Percentiles rank a stretch among this genome's conserved stretches.
Conservation (phyloP, 2,888 invertebrate species). For the Drosophila pseudotakahashii region DNA sequence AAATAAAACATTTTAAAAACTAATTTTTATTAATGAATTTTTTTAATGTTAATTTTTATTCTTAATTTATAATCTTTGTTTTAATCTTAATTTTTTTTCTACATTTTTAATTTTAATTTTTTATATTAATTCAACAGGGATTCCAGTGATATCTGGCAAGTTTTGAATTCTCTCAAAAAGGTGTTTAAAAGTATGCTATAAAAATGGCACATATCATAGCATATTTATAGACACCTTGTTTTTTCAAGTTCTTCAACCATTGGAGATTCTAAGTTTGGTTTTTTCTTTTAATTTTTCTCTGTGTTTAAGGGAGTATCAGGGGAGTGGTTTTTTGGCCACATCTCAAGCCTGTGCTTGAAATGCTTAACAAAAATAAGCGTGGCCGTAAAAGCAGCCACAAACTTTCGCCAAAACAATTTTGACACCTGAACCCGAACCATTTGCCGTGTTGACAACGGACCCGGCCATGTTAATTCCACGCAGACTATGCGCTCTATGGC, state of each 20-base stretch:
- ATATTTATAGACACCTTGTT: too few relatives aligned
- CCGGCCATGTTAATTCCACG: slow-evolving; percentile 44
- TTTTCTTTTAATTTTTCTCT: neutral
- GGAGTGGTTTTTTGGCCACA: slow-evolving; percentile 8
- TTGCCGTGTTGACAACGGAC: slow-evolving; percentile 71
- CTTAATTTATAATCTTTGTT: too few relatives aligned
- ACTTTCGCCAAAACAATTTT: slow-evolving; percentile 70
- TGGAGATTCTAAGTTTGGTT: too few relatives aligned
- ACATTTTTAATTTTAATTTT: too few relatives aligned
- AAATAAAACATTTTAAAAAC: too few relatives aligned
- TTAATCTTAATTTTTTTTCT: too few relatives aligned
- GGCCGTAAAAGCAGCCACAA: slow-evolving; percentile 71
- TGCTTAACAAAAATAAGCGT: slow-evolving; percentile 54
- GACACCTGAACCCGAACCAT: slow-evolving; percentile 69
- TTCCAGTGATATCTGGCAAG: too few relatives aligned
- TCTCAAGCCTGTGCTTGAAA: slow-evolving; percentile 66
- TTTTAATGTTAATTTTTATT: too few relatives aligned
- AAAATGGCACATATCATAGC: neutral
- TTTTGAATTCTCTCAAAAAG: neutral
- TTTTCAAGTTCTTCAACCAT: too few relatives aligned
- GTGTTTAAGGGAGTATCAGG: slow-evolving; percentile 1
- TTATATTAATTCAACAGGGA: too few relatives aligned
- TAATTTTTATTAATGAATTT: too few relatives aligned
- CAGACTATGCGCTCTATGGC: slow-evolving; percentile 21
- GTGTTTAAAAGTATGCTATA: neutral